Evolutionary conservation across 2,113 vertebrate species (phyloP).

Genomic region (Podarcis raffonei): DNA sequence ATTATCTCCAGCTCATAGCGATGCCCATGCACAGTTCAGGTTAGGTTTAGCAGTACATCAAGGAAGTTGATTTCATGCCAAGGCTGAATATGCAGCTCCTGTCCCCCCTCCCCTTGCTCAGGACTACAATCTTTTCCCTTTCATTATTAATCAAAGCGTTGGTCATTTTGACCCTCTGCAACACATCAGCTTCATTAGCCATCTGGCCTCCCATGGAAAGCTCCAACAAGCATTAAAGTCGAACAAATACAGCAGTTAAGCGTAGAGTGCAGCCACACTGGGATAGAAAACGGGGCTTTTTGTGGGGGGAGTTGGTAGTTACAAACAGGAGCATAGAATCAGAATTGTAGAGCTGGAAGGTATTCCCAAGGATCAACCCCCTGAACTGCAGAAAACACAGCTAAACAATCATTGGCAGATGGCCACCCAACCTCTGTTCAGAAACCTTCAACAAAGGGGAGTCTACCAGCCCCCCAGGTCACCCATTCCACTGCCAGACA

Average conservation of each 20-base stretch:
- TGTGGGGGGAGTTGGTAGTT: no score
- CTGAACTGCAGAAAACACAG: no score
- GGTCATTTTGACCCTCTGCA: neutral
- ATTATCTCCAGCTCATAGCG: slow-evolving; percentile 6
- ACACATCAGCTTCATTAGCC: neutral
- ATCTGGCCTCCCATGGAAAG: neutral
- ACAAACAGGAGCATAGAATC: neutral
- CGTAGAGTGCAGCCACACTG: neutral
- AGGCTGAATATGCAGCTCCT: neutral
- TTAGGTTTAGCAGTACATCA: slow-evolving; percentile 6
- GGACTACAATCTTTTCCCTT: neutral
- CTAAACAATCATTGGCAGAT: no score
- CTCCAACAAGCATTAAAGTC: neutral
- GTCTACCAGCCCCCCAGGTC: no score
- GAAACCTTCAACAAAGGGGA: no score
- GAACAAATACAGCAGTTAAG: neutral
- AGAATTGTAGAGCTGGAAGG: no score
- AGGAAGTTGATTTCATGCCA: neutral
- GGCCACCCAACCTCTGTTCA: no score
- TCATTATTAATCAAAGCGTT: slow-evolving; percentile 3
- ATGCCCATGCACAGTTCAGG: neutral
- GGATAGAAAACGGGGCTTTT: neutral
- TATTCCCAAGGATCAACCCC: no score
- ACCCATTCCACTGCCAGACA: no score
- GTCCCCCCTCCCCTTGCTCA: neutral